A percentile compares a stretch with the other conserved stretches of the same genome.
Conservation (phyloP, 2,113 vertebrate species). For the Pica pica region DNA sequence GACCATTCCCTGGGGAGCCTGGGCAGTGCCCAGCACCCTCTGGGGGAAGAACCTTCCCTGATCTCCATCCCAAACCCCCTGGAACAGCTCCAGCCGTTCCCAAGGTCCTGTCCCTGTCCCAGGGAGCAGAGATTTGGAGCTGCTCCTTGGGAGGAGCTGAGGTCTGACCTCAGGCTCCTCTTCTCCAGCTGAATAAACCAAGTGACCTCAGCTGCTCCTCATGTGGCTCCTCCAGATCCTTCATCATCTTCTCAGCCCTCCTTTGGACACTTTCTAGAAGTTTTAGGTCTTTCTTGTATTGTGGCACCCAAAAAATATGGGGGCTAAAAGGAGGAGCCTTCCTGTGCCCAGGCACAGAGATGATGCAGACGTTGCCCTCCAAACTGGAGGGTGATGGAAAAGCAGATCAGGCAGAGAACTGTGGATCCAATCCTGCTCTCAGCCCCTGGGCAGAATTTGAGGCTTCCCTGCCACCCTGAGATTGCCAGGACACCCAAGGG, state of each 20-base stretch:
- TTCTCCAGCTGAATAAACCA: neutral
- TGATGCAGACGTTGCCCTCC: neutral
- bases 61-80: fast-evolving
- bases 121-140: neutral
- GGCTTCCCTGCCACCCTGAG: neutral
- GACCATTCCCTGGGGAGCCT: neutral
- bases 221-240: neutral
- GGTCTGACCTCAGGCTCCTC: neutral
- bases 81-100: fast-evolving
- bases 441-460: neutral
- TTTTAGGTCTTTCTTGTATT: neutral
- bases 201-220: neutral
- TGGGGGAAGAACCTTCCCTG: neutral
- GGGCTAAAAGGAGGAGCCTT: neutral
- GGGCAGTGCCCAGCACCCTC: neutral
- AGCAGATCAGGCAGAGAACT: neutral
- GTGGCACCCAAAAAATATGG: neutral
- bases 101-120: neutral
- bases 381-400: neutral
- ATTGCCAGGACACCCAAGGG: neutral
- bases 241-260: neutral
- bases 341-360: neutral
- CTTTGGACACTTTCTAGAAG: neutral
- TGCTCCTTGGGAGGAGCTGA: neutral
- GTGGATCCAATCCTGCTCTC: neutral